These are phyloP conservation scores for Drosophila aff. DNA, from an alignment of 1,140 invertebrate genomes.

Conservation along the genomic window DNA sequence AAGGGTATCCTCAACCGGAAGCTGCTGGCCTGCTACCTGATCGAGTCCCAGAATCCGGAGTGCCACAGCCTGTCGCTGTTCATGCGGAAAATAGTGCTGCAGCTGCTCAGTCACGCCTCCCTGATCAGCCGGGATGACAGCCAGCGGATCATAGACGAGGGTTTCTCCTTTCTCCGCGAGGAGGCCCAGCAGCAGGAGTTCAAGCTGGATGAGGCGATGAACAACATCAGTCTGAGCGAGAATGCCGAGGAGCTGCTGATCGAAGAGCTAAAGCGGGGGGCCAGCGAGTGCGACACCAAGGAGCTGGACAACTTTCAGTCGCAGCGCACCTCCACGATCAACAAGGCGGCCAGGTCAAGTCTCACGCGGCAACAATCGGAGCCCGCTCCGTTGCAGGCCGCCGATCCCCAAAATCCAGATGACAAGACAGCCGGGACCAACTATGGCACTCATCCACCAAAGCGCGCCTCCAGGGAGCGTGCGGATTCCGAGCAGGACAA, in stretches of 20 bases:
- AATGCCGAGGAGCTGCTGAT: conserved; percentile 82
- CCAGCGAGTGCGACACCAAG: conserved; percentile 59
- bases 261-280: conserved; percentile 73
- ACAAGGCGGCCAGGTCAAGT: conserved; percentile 56
- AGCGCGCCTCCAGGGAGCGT: conserved; percentile 53
- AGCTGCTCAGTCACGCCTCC: conserved; percentile 89
- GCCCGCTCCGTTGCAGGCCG: conserved; percentile 55
- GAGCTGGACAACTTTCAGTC: conserved; percentile 69
- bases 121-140: conserved; percentile 77
- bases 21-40: conserved; percentile 93
- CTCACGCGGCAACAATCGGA: conserved; percentile 80
- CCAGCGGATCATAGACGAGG: conserved; percentile 77
- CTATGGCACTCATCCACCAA: conserved; percentile 82
- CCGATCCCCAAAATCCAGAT: conserved; percentile 8
- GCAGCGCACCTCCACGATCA: conserved; percentile 69
- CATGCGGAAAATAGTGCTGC: conserved; percentile 92
- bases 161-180: conserved; percentile 77
- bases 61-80: conserved; percentile 92
- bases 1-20: conserved; percentile 89
- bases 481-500: conserved; percentile 68
- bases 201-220: conserved; percentile 81
- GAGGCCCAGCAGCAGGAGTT: conserved; percentile 79
- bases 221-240: conserved; percentile 75
- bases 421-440: conserved; percentile 43
- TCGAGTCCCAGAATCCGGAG: conserved; percentile 86